phyloP scores from a whole-genome alignment of 2,113 vertebrate genomes.

The Nymphicus hollandicus region DNA sequence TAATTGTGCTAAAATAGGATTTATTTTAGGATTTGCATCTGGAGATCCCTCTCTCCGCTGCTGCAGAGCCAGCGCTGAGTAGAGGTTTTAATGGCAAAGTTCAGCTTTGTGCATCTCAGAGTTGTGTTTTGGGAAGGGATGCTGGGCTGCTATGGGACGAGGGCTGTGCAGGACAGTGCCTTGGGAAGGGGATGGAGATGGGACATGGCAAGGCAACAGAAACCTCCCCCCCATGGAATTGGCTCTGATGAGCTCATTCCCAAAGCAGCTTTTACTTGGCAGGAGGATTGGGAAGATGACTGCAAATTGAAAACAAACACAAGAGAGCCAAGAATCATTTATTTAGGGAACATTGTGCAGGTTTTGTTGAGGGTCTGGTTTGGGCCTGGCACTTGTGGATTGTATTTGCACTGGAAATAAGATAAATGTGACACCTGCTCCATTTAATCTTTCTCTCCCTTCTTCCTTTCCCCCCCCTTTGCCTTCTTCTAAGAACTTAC shows the following conservation, averaged over 20 bases:
- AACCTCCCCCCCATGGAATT: not conserved
- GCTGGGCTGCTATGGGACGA: not conserved
- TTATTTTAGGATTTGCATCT: conserved; percentile 15
- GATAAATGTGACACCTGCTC: conserved; percentile 40
- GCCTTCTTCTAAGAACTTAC: not conserved
- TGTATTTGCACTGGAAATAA: conserved; percentile 45
- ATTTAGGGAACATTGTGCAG: conserved; percentile 63
- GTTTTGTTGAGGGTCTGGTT: conserved; percentile 56
- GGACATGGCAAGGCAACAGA: not conserved
- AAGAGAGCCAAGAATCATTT: conserved; percentile 69
- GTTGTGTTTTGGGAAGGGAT: not conserved
- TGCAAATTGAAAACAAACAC: conserved; percentile 75
- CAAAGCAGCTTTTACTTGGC: conserved; percentile 22
- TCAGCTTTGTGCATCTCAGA: not conserved
- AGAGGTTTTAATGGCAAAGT: not conserved
- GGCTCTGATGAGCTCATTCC: not conserved
- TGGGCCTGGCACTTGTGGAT: conserved; percentile 48
- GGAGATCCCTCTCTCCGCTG: not conserved
- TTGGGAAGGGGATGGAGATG: not conserved
- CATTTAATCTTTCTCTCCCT: not conserved
- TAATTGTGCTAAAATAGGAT: not conserved
- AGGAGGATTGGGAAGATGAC: conserved; percentile 36
- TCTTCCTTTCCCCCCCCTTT: not conserved
- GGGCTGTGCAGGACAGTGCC: not conserved
- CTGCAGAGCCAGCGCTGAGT: not conserved